Conservation (phyloP, 2,888 invertebrate species). For the Drosophila basisetae region DNA sequence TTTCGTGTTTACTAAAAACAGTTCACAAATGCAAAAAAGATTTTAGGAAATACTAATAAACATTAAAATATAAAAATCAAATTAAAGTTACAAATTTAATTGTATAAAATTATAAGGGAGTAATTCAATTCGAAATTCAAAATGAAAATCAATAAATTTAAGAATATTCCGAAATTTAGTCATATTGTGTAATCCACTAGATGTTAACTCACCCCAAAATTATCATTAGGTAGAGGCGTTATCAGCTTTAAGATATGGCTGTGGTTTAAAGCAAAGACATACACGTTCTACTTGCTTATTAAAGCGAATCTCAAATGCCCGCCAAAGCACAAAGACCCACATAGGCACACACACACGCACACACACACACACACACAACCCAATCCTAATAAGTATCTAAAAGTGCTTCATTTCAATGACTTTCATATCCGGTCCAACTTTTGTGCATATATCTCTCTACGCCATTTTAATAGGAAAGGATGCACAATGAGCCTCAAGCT, state of each 20-base stretch:
- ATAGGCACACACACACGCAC: background rate
- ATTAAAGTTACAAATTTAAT: background rate
- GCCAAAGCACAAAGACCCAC: background rate
- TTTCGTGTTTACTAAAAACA: background rate
- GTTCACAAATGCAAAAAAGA: background rate
- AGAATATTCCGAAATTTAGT: background rate
- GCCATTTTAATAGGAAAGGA: slow-evolving; percentile 50
- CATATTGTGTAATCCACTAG: accelerated
- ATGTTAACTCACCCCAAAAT: background rate
- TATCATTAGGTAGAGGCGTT: too few species aligned
- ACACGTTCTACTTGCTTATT: background rate
- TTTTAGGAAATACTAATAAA: background rate
- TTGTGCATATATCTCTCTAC: slow-evolving; percentile 49
- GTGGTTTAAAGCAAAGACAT: background rate
- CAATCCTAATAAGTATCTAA: slow-evolving; percentile 36
- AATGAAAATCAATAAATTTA: background rate
- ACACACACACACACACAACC: slow-evolving; percentile 1
- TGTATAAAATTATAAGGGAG: background rate
- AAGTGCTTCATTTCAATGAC: slow-evolving; percentile 48
- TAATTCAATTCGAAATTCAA: background rate
- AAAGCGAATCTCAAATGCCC: background rate
- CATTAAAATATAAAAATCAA: background rate
- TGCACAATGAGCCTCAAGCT: slow-evolving; percentile 19
- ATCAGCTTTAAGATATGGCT: background rate
- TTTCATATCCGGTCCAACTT: slow-evolving; percentile 68